phyloP scores from a whole-genome alignment of 2,888 invertebrate species.

The Camponotus fellah region DNA sequence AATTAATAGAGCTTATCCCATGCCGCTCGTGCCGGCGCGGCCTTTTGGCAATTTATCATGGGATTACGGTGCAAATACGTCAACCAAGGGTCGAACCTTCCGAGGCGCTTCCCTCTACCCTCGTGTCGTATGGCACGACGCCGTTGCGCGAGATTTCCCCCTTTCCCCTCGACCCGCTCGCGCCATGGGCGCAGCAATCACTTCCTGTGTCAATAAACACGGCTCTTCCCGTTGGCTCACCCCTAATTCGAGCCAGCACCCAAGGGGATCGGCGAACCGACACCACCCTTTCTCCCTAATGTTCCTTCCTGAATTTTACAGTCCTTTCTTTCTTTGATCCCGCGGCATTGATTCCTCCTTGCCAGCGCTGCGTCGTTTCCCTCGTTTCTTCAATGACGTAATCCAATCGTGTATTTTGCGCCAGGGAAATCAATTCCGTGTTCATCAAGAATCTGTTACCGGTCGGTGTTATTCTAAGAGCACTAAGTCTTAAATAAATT shows the following conservation, averaged over 20 bases:
- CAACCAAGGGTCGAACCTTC: constrained; percentile 69
- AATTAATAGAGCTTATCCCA: constrained; percentile 85
- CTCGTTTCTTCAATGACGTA: constrained; percentile 6
- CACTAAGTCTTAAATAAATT: background rate
- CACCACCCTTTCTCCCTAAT: constrained; percentile 68
- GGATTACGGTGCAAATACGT: constrained; percentile 85
- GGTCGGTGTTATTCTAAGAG: background rate
- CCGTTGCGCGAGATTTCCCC: constrained; percentile 52
- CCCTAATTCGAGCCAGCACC: constrained; percentile 77
- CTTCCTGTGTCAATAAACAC: constrained; percentile 85
- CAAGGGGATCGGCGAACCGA: constrained; percentile 77
- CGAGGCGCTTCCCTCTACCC: constrained; percentile 36
- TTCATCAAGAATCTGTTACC: background rate
- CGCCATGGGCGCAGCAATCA: constrained; percentile 80
- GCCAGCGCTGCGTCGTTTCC: background rate
- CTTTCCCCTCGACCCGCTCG: constrained; percentile 39
- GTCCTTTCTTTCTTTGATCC: constrained; percentile 59
- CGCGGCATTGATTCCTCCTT: constrained; percentile 53
- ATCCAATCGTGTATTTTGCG: constrained; percentile 2
- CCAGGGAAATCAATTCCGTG: background rate
- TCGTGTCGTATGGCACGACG: constrained; percentile 31
- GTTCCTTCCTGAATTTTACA: constrained; percentile 75
- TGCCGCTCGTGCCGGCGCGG: constrained; percentile 72
- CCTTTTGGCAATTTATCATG: constrained; percentile 84
- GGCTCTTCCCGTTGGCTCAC: constrained; percentile 78